Base-by-base conservation (phyloP, 1,140 invertebrate genomes). In the Pseudomyrmex sp. region DNA sequence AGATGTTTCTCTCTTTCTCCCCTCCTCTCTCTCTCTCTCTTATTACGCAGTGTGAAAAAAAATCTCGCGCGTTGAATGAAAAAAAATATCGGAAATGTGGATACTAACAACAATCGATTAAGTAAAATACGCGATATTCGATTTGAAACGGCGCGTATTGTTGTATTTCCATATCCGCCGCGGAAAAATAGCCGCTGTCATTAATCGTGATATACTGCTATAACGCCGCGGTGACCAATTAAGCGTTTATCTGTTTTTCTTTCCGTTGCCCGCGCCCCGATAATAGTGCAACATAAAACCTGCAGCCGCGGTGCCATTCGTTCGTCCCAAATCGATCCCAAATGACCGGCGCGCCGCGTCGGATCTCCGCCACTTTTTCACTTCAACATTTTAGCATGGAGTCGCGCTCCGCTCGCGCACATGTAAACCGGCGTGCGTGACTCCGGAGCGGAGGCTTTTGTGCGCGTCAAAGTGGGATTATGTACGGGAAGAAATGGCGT, bases 151-250 rank as follows among this genome's bases (percentile, higher is more conserved):
- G 15, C 44, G 50, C 66, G 20, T 59, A 72, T 80, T 59, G 68
- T 54, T 54, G 15, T 48, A 59, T 72, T 80, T 80, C 54, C 26
- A 23, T 59, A 79, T 79, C 52, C 15, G 35, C 35, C 20, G 20
- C 65, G 61, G 20, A 59, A 59, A 80, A 70, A 80, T 80, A 59
- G 10, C 12, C n/a, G 44, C 66, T 80, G 54, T 80, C 66, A 72
- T 80, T 80, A 80, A 80, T 80, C 76, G 54, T 72, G 76, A 79
- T 83, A 75, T 75, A 75, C 50, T 65, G 52, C 20, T 77, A 83
- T 76, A 77, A 83, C 76, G 50, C 75, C 83, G 58, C 65, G 26
- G 83, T 80, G 83, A 70, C 83, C 83, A 82, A 84, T 84, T 82
- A 82, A 84, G 20, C 83, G 76, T 80, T 80, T 84, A 84, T 84